Percentiles rank a stretch among this genome's conserved stretches.
phyloP scores from a whole-genome alignment of 2,113 vertebrate genomes.

The Sterrhoptilus dennistouni region DNA sequence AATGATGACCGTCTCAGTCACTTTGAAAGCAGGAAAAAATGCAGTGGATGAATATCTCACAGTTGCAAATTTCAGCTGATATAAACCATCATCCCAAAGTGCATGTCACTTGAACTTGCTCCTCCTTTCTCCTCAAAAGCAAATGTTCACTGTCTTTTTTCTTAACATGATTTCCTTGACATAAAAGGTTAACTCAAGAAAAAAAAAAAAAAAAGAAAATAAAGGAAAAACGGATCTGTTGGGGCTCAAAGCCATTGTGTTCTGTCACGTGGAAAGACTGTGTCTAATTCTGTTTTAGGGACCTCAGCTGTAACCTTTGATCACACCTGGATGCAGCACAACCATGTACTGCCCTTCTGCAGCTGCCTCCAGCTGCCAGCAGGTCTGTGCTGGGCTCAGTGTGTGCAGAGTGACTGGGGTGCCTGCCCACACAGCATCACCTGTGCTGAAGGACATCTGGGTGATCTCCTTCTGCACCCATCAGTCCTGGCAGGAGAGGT shows the following conservation, averaged over 20 bases:
- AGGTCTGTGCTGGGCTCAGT: neutral
- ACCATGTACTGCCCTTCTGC: neutral
- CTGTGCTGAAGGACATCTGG: neutral
- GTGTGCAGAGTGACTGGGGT: accelerated
- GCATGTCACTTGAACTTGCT: neutral
- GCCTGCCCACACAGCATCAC: no score
- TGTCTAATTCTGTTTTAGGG: neutral
- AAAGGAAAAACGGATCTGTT: accelerated
- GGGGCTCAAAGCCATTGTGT: neutral
- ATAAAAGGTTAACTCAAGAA: neutral
- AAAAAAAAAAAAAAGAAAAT: neutral
- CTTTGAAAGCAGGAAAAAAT: neutral
- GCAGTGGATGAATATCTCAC: neutral
- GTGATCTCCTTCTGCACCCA: neutral
- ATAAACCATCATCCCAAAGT: neutral
- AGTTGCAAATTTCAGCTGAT: neutral
- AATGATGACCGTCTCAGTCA: neutral
- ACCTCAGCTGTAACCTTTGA: neutral
- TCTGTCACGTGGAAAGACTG: neutral
- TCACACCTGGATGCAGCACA: neutral
- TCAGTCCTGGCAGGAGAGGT: neutral
- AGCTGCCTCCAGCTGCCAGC: neutral
- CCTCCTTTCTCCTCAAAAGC: neutral
- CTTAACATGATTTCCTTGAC: neutral
- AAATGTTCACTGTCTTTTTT: neutral